Conservation (phyloP, 2,888 invertebrate genomes). For the Agapetus fuscipes region DNA sequence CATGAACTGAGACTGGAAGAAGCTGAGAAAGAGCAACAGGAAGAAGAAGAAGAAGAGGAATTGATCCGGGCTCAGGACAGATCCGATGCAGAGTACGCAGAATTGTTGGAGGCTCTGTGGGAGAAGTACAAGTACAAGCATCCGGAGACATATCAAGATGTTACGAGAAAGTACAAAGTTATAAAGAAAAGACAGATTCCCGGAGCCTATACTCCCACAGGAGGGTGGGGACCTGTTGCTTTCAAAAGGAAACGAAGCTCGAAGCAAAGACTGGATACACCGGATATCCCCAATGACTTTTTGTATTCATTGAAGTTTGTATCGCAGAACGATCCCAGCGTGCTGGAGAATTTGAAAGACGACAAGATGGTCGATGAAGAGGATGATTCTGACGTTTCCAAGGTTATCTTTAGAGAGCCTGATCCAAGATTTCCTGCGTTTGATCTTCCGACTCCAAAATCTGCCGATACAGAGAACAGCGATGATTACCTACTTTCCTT, state of each 20-base stretch:
- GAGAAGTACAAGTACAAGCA: slow-evolving; percentile 46
- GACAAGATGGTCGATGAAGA: slow-evolving; percentile 18
- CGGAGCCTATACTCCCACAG: slow-evolving; percentile 18
- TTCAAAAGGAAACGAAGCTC: slow-evolving; percentile 43
- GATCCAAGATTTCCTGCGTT: slow-evolving; percentile 10
- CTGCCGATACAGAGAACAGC: slow-evolving; percentile 10
- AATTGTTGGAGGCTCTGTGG: slow-evolving; percentile 46
- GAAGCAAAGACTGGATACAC: slow-evolving; percentile 16
- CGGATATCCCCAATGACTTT: slow-evolving; percentile 17
- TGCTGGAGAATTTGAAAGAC: slow-evolving; percentile 19
- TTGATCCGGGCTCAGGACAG: slow-evolving; percentile 32
- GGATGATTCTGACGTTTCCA: slow-evolving; percentile 18
- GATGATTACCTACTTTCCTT: slow-evolving; percentile 31
- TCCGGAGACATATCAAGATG: too few species aligned
- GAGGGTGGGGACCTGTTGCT: slow-evolving; percentile 41
- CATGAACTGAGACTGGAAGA: slow-evolving; percentile 29
- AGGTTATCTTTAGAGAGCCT: slow-evolving; percentile 12
- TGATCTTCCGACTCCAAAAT: slow-evolving; percentile 7
- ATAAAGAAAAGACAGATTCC: slow-evolving; percentile 34
- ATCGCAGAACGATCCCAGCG: slow-evolving; percentile 17
- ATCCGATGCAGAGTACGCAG: slow-evolving; percentile 44
- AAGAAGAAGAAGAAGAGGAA: slow-evolving; percentile 26
- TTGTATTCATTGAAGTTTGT: slow-evolving; percentile 18
- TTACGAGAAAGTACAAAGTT: too few species aligned
- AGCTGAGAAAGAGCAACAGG: slow-evolving; percentile 26